Conservation (phyloP, 2,797 vertebrate genomes). For the Chanos chanos region DNA sequence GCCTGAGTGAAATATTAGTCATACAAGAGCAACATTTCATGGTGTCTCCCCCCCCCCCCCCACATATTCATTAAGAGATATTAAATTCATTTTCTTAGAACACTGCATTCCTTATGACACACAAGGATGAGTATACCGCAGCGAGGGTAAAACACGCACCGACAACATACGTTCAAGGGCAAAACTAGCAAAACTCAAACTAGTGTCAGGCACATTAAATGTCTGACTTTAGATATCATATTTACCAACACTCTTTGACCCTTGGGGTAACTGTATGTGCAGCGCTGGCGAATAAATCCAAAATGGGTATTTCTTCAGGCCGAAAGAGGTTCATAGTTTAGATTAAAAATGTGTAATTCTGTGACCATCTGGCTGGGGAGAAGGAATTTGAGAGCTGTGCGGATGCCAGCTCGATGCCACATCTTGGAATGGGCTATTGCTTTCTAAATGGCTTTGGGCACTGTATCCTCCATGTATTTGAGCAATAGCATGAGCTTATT, state of each 20-base stretch:
- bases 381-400: slow-evolving; percentile 73
- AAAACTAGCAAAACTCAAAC: slow-evolving; percentile 10
- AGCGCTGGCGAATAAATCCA: slow-evolving; percentile 63
- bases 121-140: too few species aligned
- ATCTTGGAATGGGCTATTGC: slow-evolving; percentile 84
- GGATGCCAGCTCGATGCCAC: slow-evolving; percentile 77
- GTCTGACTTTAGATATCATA: slow-evolving; percentile 23
- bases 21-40: too few species aligned
- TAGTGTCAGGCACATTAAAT: background rate
- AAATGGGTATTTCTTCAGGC: slow-evolving; percentile 69
- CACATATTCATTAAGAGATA: too few species aligned
- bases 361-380: slow-evolving; percentile 81
- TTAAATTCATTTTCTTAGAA: too few species aligned
- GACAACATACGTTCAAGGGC: too few species aligned
- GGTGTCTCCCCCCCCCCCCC: too few species aligned
- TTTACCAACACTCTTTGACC: slow-evolving; percentile 57
- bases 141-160: background rate
- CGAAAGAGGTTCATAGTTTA: slow-evolving; percentile 74
- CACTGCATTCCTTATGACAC: too few species aligned
- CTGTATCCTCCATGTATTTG: slow-evolving; percentile 70
- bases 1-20: too few species aligned
- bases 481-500: slow-evolving; percentile 65
- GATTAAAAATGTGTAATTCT: slow-evolving; percentile 85
- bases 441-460: slow-evolving; percentile 72
- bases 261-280: slow-evolving; percentile 50